Base-by-base conservation (phyloP, 2,888 invertebrate species). In the Drosophila kuntzei region DNA sequence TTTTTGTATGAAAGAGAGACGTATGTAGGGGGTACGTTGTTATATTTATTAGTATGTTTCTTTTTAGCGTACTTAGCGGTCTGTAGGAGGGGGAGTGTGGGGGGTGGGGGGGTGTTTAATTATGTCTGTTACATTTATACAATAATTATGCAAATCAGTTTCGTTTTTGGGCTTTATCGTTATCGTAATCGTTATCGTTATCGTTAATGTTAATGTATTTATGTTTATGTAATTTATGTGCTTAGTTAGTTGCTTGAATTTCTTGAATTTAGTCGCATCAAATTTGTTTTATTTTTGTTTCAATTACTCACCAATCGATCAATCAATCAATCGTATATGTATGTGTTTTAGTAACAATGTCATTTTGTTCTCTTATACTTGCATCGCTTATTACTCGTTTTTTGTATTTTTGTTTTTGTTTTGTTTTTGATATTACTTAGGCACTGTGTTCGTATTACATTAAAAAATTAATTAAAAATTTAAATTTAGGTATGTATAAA, bases 391-490 rank as follows among this genome's bases (percentile, higher is more conserved):
- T 78, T 55, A 73, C 79, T 83, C 73, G 74, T 86, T 80, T 80
- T 73, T 71, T 72, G 71, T 57, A 57, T 76, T 82, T 79, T 87
- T 84, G 76, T 75, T 47, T 72, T 61, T 71, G 50, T 61, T 74
- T 77, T 62, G 63, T 78, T 81, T 84, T 85, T 85, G 85, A 91
- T 90, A 91, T 91, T 91, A 91, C 90, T 91, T 91, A 91, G 91
- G 91, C 91, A 91, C 91, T 91, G 91, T 91, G 91, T 91, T 91
- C 91, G 91, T 91, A 91, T 90, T 90, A 91, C 87, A 90, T 90
- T 90, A 90, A 91, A 90, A 82, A 90, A 90, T 89, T 90, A 89
- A 90, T 89, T 90, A 86, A 89, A 90, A 87, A 80, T 89, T 90
- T 89, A 90, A 89, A 90, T 88, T 87, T 90, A 90, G 86, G 86